Conservation (phyloP, 2,797 vertebrate genomes). For the Eulemur coronatus region DNA sequence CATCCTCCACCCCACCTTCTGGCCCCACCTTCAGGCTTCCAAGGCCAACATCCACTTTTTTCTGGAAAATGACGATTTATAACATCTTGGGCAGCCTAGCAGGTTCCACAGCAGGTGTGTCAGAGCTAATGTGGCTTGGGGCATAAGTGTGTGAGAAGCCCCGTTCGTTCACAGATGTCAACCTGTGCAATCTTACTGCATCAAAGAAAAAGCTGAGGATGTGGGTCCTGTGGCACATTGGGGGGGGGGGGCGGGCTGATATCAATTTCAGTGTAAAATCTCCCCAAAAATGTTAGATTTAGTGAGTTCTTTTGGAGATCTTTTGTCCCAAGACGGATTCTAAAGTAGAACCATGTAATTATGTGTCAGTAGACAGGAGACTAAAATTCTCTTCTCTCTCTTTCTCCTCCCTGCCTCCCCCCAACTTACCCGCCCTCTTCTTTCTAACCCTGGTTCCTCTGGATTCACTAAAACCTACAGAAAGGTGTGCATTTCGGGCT, state of each 20-base stretch:
- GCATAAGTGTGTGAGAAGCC: not conserved
- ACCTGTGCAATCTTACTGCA: not conserved
- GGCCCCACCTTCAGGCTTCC: not conserved
- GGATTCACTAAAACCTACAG: not conserved
- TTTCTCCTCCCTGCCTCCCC: not conserved
- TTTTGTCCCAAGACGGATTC: constrained; percentile 8
- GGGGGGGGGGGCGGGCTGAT: no score
- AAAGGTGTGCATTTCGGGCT: not conserved
- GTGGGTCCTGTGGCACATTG: not conserved
- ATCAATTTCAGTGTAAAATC: not conserved
- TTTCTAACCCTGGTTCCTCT: not conserved
- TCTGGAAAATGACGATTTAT: not conserved
- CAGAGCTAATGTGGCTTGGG: not conserved
- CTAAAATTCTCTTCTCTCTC: not conserved
- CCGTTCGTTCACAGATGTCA: not conserved
- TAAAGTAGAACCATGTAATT: not conserved
- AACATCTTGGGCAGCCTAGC: not conserved
- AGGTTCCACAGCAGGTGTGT: not conserved
- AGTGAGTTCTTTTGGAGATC: not conserved
- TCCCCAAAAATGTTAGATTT: not conserved
- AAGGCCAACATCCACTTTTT: not conserved
- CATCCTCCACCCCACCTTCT: not conserved
- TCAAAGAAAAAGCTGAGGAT: not conserved
- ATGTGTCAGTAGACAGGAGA: not conserved
- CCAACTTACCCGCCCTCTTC: no score